Evolutionary conservation across 2,797 vertebrate genomes (phyloP), one percentile per base, ranked within the genome.

Genomic region (Taenioides sp.): DNA sequence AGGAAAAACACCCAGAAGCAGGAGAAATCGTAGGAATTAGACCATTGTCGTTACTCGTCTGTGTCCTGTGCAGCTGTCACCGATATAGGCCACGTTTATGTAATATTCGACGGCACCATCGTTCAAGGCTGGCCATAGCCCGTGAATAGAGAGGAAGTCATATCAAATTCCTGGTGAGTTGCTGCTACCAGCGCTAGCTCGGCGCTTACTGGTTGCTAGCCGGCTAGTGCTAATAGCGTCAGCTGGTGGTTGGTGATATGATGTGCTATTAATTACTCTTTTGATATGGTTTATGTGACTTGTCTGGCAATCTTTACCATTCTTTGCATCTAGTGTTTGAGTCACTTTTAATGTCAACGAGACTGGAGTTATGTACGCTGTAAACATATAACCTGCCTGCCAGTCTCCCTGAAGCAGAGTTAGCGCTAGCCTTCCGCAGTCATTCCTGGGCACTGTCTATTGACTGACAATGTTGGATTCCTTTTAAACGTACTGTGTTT

Each of bases 1-100:
- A 97, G 96, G 95, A 96, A 95, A 95, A 95, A 95, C 95, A 95
- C 94, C 95, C 94, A 91, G 90, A 93, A 93, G 88, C 86, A 84
- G 88, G 90, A 87, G 87, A 83, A 89, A 83, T 55, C 84, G 86
- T 88, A 89, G 91, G 87, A 92, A 88, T 84, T 76, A 86, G 85
- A 86, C 79, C 73, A 70, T 84, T 89, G 79, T 85, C 72, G 79
- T 82, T 84, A 73, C 84, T 83, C 84, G 76, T 87, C 75, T 75
- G 78, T 84, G 79, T 83, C 79, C 78, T 76, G 79, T 84, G 76
- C 89, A 88, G 88, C 89, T 80, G 84, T 84, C 89, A 78, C 66
- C 62, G 67, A 86, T 84, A 85, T 72, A 87, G 89, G 90, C 86
- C 87, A 85, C 87, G 90, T 91, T 91, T 92, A 92, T 92, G 89